These are phyloP conservation scores for Cossypha dichroa DNA, from an alignment of 2,797 vertebrate genomes.

Conservation along the genomic window DNA sequence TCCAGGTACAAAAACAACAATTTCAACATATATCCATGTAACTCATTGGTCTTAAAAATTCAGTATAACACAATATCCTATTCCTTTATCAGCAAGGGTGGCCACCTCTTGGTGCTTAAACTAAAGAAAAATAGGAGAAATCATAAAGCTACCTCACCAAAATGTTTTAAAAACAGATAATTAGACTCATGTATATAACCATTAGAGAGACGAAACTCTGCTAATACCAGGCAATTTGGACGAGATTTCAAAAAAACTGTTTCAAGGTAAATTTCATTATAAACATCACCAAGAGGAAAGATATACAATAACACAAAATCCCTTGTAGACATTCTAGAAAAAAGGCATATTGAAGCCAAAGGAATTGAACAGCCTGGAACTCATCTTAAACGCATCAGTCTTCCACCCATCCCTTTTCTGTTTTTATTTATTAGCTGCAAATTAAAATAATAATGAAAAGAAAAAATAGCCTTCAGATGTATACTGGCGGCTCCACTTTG, in stretches of 20 bases:
- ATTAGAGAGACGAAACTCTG: not conserved
- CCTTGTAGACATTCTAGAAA: not conserved
- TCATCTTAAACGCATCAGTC: not conserved
- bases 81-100: not conserved
- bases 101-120: not conserved
- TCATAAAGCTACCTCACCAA: not conserved
- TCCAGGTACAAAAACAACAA: not conserved
- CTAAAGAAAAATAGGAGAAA: not conserved
- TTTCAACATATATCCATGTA: not conserved
- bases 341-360: not conserved
- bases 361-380: not conserved
- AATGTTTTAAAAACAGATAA: not conserved
- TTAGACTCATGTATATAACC: not conserved
- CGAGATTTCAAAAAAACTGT: not conserved
- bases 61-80: not conserved
- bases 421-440: not conserved
- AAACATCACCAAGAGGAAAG: not conserved
- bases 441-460: constrained; percentile 22
- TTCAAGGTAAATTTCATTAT: not conserved
- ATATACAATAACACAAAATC: not conserved
- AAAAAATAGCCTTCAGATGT: constrained; percentile 62
- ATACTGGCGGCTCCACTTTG: constrained; percentile 78
- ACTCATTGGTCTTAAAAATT: not conserved
- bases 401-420: fast-evolving
- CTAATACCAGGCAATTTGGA: not conserved